Conservation (phyloP, 2,113 vertebrate genomes). For the Pelecanus crispus region DNA sequence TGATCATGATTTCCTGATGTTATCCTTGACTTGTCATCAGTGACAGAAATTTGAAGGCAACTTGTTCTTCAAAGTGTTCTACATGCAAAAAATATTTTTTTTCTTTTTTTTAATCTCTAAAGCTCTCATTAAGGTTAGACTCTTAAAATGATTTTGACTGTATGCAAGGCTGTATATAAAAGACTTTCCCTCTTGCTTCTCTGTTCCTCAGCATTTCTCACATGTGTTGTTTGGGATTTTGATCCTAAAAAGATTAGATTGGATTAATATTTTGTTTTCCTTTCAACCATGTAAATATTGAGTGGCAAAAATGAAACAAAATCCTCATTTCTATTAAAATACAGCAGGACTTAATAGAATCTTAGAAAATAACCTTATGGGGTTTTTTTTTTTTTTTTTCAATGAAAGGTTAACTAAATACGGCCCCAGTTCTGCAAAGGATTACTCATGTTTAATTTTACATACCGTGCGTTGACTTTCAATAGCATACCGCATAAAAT, state of each 20-base stretch:
- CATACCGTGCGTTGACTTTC: not conserved
- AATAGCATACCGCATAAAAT: not conserved
- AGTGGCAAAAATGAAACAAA: conserved; percentile 49
- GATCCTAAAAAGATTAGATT: conserved; percentile 32
- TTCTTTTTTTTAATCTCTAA: not conserved
- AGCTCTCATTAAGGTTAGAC: not conserved
- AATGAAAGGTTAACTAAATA: conserved; percentile 53
- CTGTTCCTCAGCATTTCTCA: conserved; percentile 20
- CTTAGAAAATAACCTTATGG: conserved; percentile 40
- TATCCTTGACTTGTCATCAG: conserved; percentile 6
- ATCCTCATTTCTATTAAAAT: conserved; percentile 32
- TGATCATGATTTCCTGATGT: conserved; percentile 25
- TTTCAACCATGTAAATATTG: conserved; percentile 48
- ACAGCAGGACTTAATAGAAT: conserved; percentile 29
- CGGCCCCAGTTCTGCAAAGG: conserved; percentile 33
- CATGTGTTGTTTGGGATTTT: conserved; percentile 25
- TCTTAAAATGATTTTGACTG: conserved; percentile 10
- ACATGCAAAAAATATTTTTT: not conserved
- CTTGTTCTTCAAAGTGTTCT: conserved; percentile 39
- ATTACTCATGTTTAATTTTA: conserved; percentile 55
- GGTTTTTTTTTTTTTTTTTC: not conserved
- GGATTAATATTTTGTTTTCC: conserved; percentile 60
- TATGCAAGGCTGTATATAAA: not conserved
- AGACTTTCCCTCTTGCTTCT: conserved; percentile 12
- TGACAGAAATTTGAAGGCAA: conserved; percentile 42